phyloP scores from a whole-genome alignment of 2,113 vertebrate genomes.

The Urocolius indicus region DNA sequence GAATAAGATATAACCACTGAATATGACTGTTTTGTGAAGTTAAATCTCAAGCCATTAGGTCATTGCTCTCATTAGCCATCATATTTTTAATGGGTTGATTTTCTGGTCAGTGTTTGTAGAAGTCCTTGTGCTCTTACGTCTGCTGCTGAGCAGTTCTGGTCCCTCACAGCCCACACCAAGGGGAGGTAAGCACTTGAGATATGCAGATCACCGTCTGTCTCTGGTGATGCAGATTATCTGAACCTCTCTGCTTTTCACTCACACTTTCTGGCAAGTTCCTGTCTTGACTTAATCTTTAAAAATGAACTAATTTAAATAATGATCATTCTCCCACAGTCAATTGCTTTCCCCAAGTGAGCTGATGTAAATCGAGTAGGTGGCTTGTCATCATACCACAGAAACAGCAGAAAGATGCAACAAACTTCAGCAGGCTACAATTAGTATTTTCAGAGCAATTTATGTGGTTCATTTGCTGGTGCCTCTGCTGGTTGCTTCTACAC shows the following conservation, averaged over 20 bases:
- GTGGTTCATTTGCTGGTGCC: not conserved
- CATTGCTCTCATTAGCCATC: not conserved
- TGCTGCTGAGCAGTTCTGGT: not conserved
- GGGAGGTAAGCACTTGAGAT: not conserved
- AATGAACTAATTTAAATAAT: conserved; percentile 60
- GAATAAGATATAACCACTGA: not conserved
- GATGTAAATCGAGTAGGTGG: conserved; percentile 35
- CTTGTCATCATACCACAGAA: conserved; percentile 26
- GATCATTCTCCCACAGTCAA: conserved; percentile 30
- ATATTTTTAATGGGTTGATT: not conserved
- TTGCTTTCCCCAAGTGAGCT: conserved; percentile 37
- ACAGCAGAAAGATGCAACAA: not conserved
- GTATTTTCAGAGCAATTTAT: conserved; percentile 14
- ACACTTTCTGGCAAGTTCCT: conserved; percentile 44
- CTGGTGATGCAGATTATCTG: not conserved
- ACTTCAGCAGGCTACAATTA: conserved; percentile 20
- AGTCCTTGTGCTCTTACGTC: not conserved
- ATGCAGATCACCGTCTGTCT: not conserved
- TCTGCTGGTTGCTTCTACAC: not conserved
- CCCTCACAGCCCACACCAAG: not conserved
- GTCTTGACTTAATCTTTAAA: conserved; percentile 46
- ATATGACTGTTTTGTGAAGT: not conserved
- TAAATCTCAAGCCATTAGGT: not conserved
- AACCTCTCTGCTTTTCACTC: conserved; percentile 14
- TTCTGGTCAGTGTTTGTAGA: not conserved